These are phyloP conservation scores for Amphibalanus amphitrite DNA, from an alignment of 1,140 invertebrate species.

Conservation along the genomic window DNA sequence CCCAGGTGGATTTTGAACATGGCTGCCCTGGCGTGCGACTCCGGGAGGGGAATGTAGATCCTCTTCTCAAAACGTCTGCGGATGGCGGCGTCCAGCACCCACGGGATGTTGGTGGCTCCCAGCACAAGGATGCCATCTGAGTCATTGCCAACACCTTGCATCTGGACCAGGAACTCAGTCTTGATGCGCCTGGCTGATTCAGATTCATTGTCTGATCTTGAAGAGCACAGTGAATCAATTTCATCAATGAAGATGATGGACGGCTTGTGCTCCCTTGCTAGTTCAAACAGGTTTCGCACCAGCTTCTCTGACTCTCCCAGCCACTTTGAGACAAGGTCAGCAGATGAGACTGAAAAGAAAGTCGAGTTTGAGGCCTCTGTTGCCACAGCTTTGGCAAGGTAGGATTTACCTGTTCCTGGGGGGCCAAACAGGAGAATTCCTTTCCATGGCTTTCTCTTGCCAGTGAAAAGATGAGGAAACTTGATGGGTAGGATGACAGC, in stretches of 20 bases:
- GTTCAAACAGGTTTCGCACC: constrained; percentile 87
- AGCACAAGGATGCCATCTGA: constrained; percentile 90
- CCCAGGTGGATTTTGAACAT: constrained; percentile 97
- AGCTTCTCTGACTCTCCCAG: constrained; percentile 97
- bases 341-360: constrained; percentile 96
- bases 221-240: constrained; percentile 92
- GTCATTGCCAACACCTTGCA: constrained; percentile 92
- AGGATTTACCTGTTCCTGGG: constrained; percentile 98
- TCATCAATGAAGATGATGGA: constrained; percentile 99
- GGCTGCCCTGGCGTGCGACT: constrained; percentile 67
- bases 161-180: constrained; percentile 97
- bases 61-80: constrained; percentile 92
- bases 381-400: constrained; percentile 94
- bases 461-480: constrained; percentile 95
- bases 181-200: constrained; percentile 96
- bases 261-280: constrained; percentile 82
- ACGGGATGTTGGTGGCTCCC: no score
- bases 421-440: constrained; percentile 95
- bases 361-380: constrained; percentile 98
- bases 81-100: constrained; percentile 90
- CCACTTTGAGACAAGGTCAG: constrained; percentile 99
- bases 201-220: constrained; percentile 94
- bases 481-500: constrained; percentile 97
- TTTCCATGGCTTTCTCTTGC: constrained; percentile 89
- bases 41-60: constrained; percentile 95